Conservation (phyloP, 1,140 invertebrate species). For the Nasonia longicornis region DNA sequence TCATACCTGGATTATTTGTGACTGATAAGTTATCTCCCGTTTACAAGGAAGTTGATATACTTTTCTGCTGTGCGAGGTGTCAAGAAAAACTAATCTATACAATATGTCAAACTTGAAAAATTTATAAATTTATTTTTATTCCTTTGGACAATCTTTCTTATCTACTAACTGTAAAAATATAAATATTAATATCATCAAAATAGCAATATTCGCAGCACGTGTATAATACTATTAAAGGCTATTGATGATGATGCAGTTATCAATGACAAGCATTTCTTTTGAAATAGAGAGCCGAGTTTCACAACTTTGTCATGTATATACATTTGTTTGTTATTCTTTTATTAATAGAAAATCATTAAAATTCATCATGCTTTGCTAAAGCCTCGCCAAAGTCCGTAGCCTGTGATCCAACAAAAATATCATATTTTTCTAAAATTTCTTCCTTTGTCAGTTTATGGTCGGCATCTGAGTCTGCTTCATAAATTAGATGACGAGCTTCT, state of each 20-base stretch:
- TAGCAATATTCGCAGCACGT: conserved; percentile 12
- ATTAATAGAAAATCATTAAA: conserved; percentile 67
- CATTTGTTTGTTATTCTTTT: conserved; percentile 3
- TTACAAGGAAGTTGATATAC: background rate
- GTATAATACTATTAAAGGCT: conserved; percentile 1
- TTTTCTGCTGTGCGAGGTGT: background rate
- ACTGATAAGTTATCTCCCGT: conserved; percentile 33
- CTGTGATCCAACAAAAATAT: conserved; percentile 98
- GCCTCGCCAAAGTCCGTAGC: conserved; percentile 99
- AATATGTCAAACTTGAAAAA: conserved; percentile 2
- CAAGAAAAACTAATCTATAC: background rate
- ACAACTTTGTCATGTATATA: conserved; percentile 40
- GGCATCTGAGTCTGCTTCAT: conserved; percentile 90
- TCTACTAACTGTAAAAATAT: conserved; percentile 37
- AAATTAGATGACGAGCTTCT: conserved; percentile 95
- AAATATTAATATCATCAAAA: conserved; percentile 33
- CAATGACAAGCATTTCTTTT: conserved; percentile 4
- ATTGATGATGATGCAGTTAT: background rate
- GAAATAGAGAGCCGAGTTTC: conserved; percentile 10
- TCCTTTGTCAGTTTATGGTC: conserved; percentile 91
- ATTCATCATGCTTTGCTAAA: conserved; percentile 93
- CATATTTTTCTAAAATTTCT: conserved; percentile 96
- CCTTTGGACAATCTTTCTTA: background rate
- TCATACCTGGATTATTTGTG: background rate
- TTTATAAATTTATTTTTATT: conserved; percentile 18